Evolutionary conservation across 2,888 invertebrate genomes (phyloP), one percentile per base, ranked within the genome.

Genomic region (Tinea trinotella): DNA sequence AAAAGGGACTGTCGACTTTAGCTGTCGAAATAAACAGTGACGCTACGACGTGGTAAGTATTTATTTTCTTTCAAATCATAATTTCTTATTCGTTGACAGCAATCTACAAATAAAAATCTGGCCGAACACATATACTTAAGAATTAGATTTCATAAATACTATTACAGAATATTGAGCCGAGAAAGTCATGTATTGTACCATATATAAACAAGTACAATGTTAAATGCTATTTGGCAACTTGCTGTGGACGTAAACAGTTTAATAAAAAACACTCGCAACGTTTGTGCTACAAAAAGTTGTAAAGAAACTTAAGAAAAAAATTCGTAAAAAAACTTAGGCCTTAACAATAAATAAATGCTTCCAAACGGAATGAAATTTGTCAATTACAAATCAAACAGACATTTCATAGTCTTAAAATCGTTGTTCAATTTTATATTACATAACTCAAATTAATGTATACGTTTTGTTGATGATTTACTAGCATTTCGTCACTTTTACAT

Each of bases 181-280:
- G 24, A 35, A 35, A 35, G 10, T 12, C 35, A n/a, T 35, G n/a
- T 13, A 40, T 40, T 40, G 40, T 40, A 30, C 30, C 7, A 46
- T 15, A 19, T 19, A 44, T 15, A 19, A 46, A 46, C 19, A 17
- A 46, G 2, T 40, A 15, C 19, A n/a, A 19, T 10, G 40, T 17
- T 53, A 53, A 20, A 17, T 76, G 73, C 80, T 84, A 85, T 85
- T 85, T 85, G 84, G 84, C 84, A 85, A 76, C 83, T 76, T 19
- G 34, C 75, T 60, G 68, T 74, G 84, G 84, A 85, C 84, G 84
- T 75, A 70, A 67, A 70, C 24, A 10, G 50, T 48, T 40, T 40
- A 40, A 13, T 40, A 13, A 30, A 30, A 4, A 30, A 30, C 2
- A 2, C 30, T 30, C 30, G 9, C 2, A 30, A 30, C 30, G 30